These are phyloP conservation scores for Lutjanus argentimaculatus DNA, from an alignment of 2,797 vertebrate genomes.

Conservation along the genomic window DNA sequence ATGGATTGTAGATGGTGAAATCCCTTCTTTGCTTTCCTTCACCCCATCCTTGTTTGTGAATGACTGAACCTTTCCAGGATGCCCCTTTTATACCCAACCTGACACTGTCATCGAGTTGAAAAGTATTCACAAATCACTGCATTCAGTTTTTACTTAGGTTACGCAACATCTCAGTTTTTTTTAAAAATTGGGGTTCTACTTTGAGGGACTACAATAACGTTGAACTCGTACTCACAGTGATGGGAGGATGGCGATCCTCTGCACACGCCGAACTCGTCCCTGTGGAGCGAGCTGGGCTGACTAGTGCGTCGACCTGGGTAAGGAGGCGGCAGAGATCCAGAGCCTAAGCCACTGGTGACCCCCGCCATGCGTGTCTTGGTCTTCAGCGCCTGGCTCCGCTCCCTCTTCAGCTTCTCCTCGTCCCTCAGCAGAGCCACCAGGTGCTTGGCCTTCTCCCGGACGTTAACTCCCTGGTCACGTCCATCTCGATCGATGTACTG, in stretches of 20 bases:
- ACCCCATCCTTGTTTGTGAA: too few relatives aligned
- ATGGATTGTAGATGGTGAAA: too few relatives aligned
- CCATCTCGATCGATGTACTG: constrained; percentile 95
- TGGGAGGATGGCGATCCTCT: constrained; percentile 88
- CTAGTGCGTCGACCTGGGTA: constrained; percentile 85
- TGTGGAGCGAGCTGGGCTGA: constrained; percentile 75
- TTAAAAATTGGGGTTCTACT: too few relatives aligned
- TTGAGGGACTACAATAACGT: not conserved
- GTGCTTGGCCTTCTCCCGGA: constrained; percentile 96
- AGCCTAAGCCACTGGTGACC: constrained; percentile 77
- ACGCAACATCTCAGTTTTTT: too few relatives aligned
- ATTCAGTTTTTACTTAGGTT: too few relatives aligned
- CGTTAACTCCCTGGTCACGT: constrained; percentile 94
- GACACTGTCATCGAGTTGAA: too few relatives aligned
- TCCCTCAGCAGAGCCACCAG: constrained; percentile 93
- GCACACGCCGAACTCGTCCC: constrained; percentile 82
- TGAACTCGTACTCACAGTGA: constrained; percentile 89
- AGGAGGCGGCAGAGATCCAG: constrained; percentile 82
- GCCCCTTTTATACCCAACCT: too few relatives aligned
- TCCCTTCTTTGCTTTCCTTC: too few relatives aligned
- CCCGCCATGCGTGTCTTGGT: constrained; percentile 92
- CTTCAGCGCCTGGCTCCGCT: constrained; percentile 91
- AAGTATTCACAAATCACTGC: too few relatives aligned
- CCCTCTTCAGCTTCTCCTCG: constrained; percentile 92
- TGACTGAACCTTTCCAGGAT: too few relatives aligned